A percentile compares a stretch with the other conserved stretches of the same genome.
phyloP scores from a whole-genome alignment of 2,113 vertebrate genomes.

The Willisornis vidua region DNA sequence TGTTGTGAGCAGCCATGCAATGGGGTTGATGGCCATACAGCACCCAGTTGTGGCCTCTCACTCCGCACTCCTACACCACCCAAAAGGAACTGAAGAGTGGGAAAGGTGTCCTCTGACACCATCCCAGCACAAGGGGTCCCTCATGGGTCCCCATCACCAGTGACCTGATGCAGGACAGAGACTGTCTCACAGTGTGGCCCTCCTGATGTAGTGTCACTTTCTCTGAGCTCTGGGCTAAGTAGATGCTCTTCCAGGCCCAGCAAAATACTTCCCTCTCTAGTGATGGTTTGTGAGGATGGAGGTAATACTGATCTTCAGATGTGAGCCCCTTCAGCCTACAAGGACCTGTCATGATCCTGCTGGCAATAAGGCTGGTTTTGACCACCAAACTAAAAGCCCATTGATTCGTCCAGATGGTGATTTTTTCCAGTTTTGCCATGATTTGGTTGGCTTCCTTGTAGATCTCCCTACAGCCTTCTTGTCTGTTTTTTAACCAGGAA shows the following conservation, averaged over 20 bases:
- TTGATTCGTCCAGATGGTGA: not conserved
- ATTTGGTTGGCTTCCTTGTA: not conserved
- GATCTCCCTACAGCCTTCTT: not conserved
- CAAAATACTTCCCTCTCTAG: not conserved
- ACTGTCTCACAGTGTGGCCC: not conserved
- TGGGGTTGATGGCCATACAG: not conserved
- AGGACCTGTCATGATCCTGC: not conserved
- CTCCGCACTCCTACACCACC: not conserved
- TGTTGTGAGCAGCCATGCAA: rapidly evolving
- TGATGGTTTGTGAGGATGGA: not conserved
- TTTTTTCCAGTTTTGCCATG: not conserved
- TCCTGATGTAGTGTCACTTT: not conserved
- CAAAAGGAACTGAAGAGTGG: not conserved
- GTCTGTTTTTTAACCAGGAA: not conserved
- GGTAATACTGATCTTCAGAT: not conserved
- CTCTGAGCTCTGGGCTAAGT: not conserved
- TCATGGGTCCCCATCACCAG: not conserved
- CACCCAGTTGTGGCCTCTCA: not conserved
- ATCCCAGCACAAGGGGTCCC: not conserved
- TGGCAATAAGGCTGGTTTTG: not conserved
- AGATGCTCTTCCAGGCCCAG: not conserved
- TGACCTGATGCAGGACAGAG: not conserved
- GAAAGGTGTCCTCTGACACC: not conserved
- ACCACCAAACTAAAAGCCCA: not conserved
- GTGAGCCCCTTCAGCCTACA: not conserved